Percentiles rank a stretch among this genome's conserved stretches.
phyloP scores from a whole-genome alignment of 1,140 invertebrate genomes.

The Trichonephila inaurata region DNA sequence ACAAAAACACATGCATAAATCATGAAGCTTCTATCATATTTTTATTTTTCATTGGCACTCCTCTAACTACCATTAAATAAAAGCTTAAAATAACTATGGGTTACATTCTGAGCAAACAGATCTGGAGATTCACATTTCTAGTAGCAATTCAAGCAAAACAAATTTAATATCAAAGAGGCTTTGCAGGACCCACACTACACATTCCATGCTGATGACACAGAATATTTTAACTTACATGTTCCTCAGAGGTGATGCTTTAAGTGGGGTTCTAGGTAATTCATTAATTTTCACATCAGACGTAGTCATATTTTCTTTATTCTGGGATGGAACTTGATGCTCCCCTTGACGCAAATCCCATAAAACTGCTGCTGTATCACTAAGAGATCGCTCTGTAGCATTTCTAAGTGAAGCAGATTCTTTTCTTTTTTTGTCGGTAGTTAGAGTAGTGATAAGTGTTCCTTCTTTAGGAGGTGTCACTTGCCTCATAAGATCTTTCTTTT shows the following conservation, averaged over 20 bases:
- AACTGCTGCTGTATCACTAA: constrained; percentile 74
- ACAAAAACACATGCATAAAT: neutral
- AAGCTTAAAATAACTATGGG: no score
- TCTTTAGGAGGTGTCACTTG: constrained; percentile 33
- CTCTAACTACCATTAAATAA: no score
- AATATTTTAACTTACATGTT: constrained; percentile 72
- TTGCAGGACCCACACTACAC: neutral
- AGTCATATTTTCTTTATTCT: constrained; percentile 62
- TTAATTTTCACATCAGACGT: constrained; percentile 71
- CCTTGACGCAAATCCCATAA: constrained; percentile 74
- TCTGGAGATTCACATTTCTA: neutral
- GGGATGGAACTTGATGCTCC: constrained; percentile 27
- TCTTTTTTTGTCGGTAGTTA: neutral
- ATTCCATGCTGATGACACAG: constrained; percentile 5
- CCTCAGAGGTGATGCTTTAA: constrained; percentile 71
- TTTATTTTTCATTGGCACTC: no score
- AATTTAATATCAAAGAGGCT: neutral
- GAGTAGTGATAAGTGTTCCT: neutral
- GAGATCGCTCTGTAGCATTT: constrained; percentile 63
- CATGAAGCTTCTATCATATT: no score
- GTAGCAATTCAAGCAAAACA: neutral
- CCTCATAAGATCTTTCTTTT: neutral
- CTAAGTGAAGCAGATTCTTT: constrained; percentile 55
- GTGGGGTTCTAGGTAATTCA: constrained; percentile 61
- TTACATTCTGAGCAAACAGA: neutral